phyloP scores from a whole-genome alignment of 2,797 vertebrate genomes.

The Numenius phaeopus region DNA sequence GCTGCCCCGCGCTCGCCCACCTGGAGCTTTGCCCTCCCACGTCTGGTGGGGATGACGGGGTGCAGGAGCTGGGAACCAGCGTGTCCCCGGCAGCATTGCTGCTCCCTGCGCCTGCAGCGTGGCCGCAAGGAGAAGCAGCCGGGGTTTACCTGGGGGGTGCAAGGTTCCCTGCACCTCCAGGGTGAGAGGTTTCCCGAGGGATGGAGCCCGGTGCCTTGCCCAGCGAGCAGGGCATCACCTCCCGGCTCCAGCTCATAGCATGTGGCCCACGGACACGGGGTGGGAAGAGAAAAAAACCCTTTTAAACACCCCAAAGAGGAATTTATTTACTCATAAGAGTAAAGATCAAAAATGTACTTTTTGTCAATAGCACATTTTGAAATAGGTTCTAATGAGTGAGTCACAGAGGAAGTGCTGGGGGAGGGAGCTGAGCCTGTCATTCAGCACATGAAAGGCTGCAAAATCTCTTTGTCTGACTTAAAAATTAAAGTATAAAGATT shows the following conservation, averaged over 20 bases:
- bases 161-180: too few relatives aligned
- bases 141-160: neutral
- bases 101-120: neutral
- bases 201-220: neutral
- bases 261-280: fast-evolving
- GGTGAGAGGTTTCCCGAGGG: neutral
- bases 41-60: fast-evolving
- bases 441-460: slow-evolving; percentile 51
- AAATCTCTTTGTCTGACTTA: slow-evolving; percentile 29
- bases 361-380: slow-evolving; percentile 7
- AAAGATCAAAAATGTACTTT: neutral
- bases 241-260: fast-evolving
- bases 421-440: neutral
- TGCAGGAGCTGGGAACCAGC: neutral
- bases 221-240: fast-evolving
- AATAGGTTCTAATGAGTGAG: slow-evolving; percentile 29
- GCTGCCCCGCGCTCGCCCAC: fast-evolving
- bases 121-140: neutral
- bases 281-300: neutral
- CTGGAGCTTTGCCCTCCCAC: neutral
- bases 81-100: neutral
- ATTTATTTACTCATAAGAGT: slow-evolving; percentile 18
- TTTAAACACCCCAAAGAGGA: neutral
- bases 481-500: slow-evolving; percentile 45
- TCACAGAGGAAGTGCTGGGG: slow-evolving; percentile 30